Percentiles rank a stretch among this genome's conserved stretches.
Evolutionary conservation across 2,888 invertebrate species (phyloP).

Genomic region (Synanthedon myopaeformis): DNA sequence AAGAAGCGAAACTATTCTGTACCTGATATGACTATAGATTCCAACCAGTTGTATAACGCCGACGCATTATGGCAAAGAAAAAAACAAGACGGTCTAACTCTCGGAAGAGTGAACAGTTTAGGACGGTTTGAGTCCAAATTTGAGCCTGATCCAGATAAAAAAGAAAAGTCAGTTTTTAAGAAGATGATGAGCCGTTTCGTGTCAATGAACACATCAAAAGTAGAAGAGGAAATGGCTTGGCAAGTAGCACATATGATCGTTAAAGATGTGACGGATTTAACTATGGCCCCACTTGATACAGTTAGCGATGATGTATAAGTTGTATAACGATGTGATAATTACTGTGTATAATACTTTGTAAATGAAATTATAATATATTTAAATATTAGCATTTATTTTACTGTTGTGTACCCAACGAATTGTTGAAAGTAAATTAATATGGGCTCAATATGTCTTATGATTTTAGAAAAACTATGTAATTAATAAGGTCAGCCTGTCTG

Average conservation of each 20-base stretch:
- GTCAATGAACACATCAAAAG: slow-evolving; percentile 85
- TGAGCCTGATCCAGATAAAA: slow-evolving; percentile 78
- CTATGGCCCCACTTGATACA: slow-evolving; percentile 72
- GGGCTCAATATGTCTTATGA: no score
- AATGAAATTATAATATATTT: slow-evolving; percentile 3
- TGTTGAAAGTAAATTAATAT: no score
- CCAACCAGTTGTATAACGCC: slow-evolving; percentile 85
- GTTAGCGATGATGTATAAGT: slow-evolving; percentile 39
- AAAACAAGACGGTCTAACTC: slow-evolving; percentile 79
- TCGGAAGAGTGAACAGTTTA: slow-evolving; percentile 88
- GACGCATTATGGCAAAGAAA: slow-evolving; percentile 89
- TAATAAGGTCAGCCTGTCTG: no score
- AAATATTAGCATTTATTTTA: no score
- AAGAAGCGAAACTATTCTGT: slow-evolving; percentile 64
- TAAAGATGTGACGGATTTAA: slow-evolving; percentile 91
- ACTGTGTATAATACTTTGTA: slow-evolving; percentile 10
- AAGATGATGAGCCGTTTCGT: slow-evolving; percentile 83
- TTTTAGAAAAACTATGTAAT: no score
- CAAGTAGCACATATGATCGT: slow-evolving; percentile 98
- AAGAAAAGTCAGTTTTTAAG: slow-evolving; percentile 52
- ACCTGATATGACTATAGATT: slow-evolving; percentile 83
- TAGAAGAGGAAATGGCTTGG: slow-evolving; percentile 96
- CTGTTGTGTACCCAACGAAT: no score
- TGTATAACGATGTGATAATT: slow-evolving; percentile 31
- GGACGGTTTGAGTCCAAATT: slow-evolving; percentile 94